These are phyloP conservation scores for Heliconius erato DNA, from an alignment of 2,888 invertebrate species.

Conservation along the genomic window DNA sequence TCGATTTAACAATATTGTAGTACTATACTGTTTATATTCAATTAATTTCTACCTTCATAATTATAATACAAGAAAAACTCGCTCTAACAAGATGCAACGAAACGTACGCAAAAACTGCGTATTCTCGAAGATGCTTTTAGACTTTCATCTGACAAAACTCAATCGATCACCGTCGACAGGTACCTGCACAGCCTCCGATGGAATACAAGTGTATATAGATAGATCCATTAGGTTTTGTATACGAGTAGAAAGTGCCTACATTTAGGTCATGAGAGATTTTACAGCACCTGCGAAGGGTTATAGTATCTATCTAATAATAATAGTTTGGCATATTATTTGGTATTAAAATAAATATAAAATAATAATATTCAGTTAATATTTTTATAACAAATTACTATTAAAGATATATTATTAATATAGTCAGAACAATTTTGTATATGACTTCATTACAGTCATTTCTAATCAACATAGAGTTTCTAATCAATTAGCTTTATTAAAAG, in stretches of 20 bases:
- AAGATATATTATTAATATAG: too few relatives aligned
- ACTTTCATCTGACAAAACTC: conserved; percentile 43
- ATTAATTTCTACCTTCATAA: background rate
- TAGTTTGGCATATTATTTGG: background rate
- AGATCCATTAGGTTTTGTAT: conserved; percentile 46
- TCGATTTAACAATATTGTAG: background rate
- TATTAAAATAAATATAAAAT: background rate
- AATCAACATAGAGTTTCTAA: background rate
- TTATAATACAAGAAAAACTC: conserved; percentile 13
- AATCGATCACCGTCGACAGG: conserved; percentile 47
- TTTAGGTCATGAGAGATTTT: conserved; percentile 45
- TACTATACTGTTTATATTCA: background rate
- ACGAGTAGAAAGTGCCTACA: conserved; percentile 48
- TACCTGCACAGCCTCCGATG: conserved; percentile 33
- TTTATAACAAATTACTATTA: too few relatives aligned
- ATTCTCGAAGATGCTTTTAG: conserved; percentile 39
- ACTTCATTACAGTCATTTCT: background rate
- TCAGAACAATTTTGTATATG: background rate
- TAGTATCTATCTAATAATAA: background rate
- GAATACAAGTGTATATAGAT: conserved; percentile 42
- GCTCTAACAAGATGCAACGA: background rate
- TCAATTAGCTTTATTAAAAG: background rate
- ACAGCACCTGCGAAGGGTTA: conserved; percentile 16
- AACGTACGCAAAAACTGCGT: conserved; percentile 6
- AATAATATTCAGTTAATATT: background rate